Conservation (phyloP, 2,797 vertebrate species). For the Cuculus canorus region DNA sequence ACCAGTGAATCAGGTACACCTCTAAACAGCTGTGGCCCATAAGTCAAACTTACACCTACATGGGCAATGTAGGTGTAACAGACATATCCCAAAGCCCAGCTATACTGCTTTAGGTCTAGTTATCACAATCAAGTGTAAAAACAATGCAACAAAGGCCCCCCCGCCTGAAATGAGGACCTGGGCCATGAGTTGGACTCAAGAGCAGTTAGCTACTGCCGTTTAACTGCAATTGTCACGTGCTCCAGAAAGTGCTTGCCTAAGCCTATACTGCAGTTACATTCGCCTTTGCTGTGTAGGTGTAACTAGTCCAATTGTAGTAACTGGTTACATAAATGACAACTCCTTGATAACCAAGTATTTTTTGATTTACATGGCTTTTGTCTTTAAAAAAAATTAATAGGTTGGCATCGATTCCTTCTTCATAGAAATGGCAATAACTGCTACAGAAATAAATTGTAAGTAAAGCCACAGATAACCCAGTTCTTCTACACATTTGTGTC, state of each 20-base stretch:
- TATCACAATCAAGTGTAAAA: neutral
- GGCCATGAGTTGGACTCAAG: neutral
- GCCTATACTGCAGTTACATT: neutral
- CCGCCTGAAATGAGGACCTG: rapidly evolving
- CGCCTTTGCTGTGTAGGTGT: neutral
- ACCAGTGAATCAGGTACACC: rapidly evolving
- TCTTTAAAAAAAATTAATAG: neutral
- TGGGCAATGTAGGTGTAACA: neutral
- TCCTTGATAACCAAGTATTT: neutral
- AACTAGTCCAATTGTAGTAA: neutral
- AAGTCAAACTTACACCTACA: neutral
- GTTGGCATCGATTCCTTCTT: neutral
- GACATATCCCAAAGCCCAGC: neutral
- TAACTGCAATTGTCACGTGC: rapidly evolving
- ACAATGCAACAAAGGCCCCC: neutral
- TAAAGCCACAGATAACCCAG: neutral
- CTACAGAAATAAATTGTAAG: neutral
- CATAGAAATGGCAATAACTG: neutral
- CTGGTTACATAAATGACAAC: neutral
- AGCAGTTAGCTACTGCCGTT: neutral
- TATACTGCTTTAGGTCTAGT: neutral
- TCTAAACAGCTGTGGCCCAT: rapidly evolving
- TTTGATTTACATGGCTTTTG: neutral
- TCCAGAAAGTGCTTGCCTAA: neutral
- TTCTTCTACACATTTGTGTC: rapidly evolving